A percentile compares a stretch with the other conserved stretches of the same genome.
These are phyloP conservation scores for Drosophila hamatofila DNA, from an alignment of 2,888 invertebrate genomes.

Conservation along the genomic window DNA sequence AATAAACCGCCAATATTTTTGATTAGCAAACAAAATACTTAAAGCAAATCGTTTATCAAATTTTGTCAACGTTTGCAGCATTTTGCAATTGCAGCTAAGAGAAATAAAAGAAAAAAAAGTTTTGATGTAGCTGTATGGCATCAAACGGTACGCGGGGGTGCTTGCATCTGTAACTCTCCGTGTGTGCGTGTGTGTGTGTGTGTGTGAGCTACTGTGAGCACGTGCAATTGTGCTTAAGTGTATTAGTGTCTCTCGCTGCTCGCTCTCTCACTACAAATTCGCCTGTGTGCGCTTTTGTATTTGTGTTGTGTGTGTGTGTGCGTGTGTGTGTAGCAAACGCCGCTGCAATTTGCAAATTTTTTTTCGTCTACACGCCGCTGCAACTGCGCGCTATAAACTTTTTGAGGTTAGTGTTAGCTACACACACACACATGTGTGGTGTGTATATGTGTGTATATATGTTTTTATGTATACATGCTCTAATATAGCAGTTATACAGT, in stretches of 20 bases:
- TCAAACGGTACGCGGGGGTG: slow-evolving; percentile 44
- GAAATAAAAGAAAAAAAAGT: slow-evolving; percentile 6
- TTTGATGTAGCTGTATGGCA: slow-evolving; percentile 33
- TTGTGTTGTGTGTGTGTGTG: slow-evolving; percentile 29
- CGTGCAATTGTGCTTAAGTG: slow-evolving; percentile 47
- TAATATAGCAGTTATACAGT: slow-evolving; percentile 52
- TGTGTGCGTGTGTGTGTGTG: slow-evolving; percentile 28
- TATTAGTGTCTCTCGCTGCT: slow-evolving; percentile 61
- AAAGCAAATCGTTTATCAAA: not conserved
- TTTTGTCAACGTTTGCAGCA: slow-evolving; percentile 59
- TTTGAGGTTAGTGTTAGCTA: slow-evolving; percentile 73
- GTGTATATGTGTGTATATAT: not conserved
- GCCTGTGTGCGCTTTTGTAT: slow-evolving; percentile 31
- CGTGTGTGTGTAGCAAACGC: slow-evolving; percentile 38
- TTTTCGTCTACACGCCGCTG: slow-evolving; percentile 56
- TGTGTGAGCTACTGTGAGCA: slow-evolving; percentile 46
- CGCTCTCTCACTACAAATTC: slow-evolving; percentile 19
- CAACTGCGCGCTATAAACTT: slow-evolving; percentile 73
- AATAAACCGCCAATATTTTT: slow-evolving; percentile 34
- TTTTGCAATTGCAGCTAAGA: slow-evolving; percentile 40
- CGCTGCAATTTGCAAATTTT: slow-evolving; percentile 66
- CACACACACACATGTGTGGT: slow-evolving; percentile 10
- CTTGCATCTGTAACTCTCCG: slow-evolving; percentile 47
- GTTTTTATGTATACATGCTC: slow-evolving; percentile 37
- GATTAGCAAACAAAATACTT: slow-evolving; percentile 14